A percentile compares a stretch with the other conserved stretches of the same genome.
These are phyloP conservation scores for Macrotrachela quadricornifera DNA, from an alignment of 1,140 invertebrate genomes.

Conservation along the genomic window DNA sequence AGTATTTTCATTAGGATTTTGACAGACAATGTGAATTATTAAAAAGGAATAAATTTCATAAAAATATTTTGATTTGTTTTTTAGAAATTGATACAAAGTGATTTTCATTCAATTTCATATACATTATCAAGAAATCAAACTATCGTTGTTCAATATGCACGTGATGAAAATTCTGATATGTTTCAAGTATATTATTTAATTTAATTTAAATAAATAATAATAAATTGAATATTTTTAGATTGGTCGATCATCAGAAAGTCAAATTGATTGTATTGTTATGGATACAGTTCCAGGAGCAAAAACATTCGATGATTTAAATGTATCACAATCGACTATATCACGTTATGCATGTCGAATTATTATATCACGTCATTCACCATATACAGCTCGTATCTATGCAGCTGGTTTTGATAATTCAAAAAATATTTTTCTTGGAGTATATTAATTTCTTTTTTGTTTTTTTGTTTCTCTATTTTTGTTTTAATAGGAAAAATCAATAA, in stretches of 20 bases:
- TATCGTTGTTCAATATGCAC: slow-evolving; percentile 85
- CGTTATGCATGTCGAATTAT: slow-evolving; percentile 91
- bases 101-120: slow-evolving; percentile 72
- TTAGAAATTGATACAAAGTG: no score
- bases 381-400: slow-evolving; percentile 75
- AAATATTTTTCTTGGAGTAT: slow-evolving; percentile 95
- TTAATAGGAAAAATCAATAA: slow-evolving; percentile 82
- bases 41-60: no score
- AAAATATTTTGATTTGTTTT: no score
- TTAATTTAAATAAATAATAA: no score
- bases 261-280: slow-evolving; percentile 98
- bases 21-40: no score
- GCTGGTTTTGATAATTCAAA: slow-evolving; percentile 91
- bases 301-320: not conserved
- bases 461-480: not conserved
- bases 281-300: slow-evolving; percentile 42
- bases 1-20: no score
- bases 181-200: slow-evolving; percentile 44
- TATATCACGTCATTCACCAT: slow-evolving; percentile 61
- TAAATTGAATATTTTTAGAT: slow-evolving; percentile 31
- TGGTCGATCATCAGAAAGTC: slow-evolving; percentile 80
- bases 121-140: slow-evolving; percentile 83
- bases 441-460: slow-evolving; percentile 17
- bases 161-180: slow-evolving; percentile 85
- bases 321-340: slow-evolving; percentile 48